Percentiles rank a stretch among this genome's conserved stretches.
phyloP scores from a whole-genome alignment of 2,797 vertebrate genomes.

The Lateolabrax maculatus region DNA sequence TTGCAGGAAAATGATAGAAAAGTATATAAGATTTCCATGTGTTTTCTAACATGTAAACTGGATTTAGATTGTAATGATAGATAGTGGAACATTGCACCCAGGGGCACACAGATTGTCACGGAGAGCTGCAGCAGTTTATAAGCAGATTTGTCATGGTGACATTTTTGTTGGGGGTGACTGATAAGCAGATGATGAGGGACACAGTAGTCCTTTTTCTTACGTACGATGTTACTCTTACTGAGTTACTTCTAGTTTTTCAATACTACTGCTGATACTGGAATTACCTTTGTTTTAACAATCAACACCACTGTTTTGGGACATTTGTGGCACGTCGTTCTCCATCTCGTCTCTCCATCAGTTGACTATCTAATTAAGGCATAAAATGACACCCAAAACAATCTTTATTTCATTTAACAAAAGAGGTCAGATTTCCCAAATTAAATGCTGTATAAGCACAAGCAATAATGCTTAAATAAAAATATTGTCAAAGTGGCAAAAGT shows the following conservation, averaged over 20 bases:
- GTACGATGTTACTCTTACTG: background rate
- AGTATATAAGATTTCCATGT: background rate
- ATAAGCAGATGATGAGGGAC: slow-evolving; percentile 16
- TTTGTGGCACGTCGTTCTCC: background rate
- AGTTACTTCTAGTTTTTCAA: background rate
- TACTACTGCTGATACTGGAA: background rate
- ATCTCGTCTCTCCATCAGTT: background rate
- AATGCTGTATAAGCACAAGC: background rate
- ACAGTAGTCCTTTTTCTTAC: background rate
- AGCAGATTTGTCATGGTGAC: background rate
- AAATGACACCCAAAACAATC: background rate
- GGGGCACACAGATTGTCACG: background rate
- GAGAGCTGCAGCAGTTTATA: background rate
- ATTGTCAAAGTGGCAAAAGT: background rate
- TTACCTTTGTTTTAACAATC: background rate
- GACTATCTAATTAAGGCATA: background rate
- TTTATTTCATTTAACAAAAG: background rate
- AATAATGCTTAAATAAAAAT: background rate
- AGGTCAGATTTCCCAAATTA: background rate
- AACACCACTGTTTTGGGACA: background rate
- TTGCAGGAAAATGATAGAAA: background rate
- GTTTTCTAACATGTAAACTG: background rate
- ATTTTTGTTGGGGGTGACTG: slow-evolving; percentile 27
- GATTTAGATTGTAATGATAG: background rate
- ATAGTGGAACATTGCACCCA: background rate